Evolutionary conservation across 2,888 invertebrate genomes (phyloP).

Genomic region (Alloplasta piceator): DNA sequence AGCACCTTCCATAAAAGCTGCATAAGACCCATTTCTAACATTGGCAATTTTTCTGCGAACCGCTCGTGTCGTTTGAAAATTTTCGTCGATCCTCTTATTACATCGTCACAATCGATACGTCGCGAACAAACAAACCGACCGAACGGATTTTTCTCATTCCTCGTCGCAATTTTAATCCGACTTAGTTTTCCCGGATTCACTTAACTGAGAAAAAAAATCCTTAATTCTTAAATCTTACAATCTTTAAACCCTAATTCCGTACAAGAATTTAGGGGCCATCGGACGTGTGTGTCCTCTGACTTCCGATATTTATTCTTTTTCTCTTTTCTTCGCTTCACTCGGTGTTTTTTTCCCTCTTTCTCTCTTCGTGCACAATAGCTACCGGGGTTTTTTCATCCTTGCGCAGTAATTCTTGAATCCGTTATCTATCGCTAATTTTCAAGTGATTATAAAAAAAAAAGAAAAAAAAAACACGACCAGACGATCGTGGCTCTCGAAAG

Average conservation of each 20-base stretch:
- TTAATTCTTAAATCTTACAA: conserved; percentile 74
- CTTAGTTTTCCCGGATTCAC: conserved; percentile 57
- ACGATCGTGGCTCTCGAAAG: conserved; percentile 55
- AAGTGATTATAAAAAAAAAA: conserved; percentile 25
- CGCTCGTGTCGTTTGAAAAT: conserved; percentile 27
- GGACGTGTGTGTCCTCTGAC: conserved; percentile 65
- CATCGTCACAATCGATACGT: too few species aligned
- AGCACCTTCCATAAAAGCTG: conserved; percentile 73
- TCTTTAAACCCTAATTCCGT: conserved; percentile 75
- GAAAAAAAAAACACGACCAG: conserved; percentile 37
- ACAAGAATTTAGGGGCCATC: conserved; percentile 74
- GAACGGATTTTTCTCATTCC: conserved; percentile 26
- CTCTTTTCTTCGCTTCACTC: conserved; percentile 54
- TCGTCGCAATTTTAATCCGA: conserved; percentile 54
- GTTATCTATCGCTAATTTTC: conserved; percentile 31
- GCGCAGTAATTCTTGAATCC: conserved; percentile 13
- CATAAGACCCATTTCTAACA: conserved; percentile 74
- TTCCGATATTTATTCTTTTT: conserved; percentile 55
- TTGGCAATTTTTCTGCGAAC: conserved; percentile 65
- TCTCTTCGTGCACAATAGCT: conserved; percentile 30
- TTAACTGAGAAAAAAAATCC: conserved; percentile 66
- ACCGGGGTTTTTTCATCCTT: conserved; percentile 42
- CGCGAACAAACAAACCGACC: too few species aligned
- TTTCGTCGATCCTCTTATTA: background rate
- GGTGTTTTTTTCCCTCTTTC: conserved; percentile 23